These are phyloP conservation scores for Magallana gigas DNA, from an alignment of 1,140 invertebrate genomes.

Conservation along the genomic window DNA sequence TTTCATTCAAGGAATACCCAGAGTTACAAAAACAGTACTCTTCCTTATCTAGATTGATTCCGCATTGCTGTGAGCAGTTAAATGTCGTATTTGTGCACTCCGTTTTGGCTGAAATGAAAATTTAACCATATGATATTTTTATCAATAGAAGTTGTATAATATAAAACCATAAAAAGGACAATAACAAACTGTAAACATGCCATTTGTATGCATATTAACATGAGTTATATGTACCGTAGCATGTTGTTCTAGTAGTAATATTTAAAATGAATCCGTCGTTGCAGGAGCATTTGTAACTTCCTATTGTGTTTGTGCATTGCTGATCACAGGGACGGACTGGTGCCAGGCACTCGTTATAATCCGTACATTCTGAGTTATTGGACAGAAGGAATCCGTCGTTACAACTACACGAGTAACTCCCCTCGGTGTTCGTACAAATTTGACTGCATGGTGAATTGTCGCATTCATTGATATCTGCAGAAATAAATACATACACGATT, in stretches of 20 bases:
- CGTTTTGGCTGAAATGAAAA: conserved; percentile 6
- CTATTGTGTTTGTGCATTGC: conserved; percentile 42
- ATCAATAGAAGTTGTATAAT: neutral
- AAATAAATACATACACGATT: neutral
- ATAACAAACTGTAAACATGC: too few relatives aligned
- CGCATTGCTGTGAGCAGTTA: conserved; percentile 39
- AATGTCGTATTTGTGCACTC: conserved; percentile 2
- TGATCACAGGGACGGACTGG: conserved; percentile 45
- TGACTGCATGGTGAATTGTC: conserved; percentile 64
- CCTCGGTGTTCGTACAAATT: conserved; percentile 67
- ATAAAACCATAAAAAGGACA: neutral
- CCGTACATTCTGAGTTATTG: conserved; percentile 44
- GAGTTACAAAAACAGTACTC: conserved; percentile 43
- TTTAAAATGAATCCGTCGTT: conserved; percentile 3
- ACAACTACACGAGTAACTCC: conserved; percentile 68
- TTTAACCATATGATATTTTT: neutral
- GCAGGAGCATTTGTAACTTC: conserved; percentile 47
- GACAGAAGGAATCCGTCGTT: conserved; percentile 59
- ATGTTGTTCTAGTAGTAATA: neutral
- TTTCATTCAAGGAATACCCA: conserved; percentile 12
- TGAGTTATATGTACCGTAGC: conserved; percentile 11
- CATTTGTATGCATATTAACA: neutral
- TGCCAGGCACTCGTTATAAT: conserved; percentile 27
- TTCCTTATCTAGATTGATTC: neutral
- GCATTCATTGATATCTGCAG: conserved; percentile 76